Percentiles rank a stretch among this genome's conserved stretches.
Conservation (phyloP, 2,888 invertebrate species). For the Caenorhabditis sp. region DNA sequence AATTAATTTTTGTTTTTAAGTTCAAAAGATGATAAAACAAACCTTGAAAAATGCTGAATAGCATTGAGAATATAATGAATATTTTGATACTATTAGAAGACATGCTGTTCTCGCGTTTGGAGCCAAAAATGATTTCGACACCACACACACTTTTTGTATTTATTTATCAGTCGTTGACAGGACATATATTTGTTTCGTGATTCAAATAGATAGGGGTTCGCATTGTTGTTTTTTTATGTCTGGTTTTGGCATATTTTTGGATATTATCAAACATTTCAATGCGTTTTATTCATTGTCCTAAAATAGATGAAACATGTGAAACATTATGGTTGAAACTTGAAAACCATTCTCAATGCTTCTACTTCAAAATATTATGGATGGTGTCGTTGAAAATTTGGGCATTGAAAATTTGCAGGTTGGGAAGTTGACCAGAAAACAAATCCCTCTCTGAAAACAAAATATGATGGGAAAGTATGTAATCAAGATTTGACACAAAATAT, state of each 20-base stretch:
- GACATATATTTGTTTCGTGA: constrained; percentile 30
- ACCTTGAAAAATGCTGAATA: constrained; percentile 19
- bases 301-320: no score
- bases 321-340: no score
- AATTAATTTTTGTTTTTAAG: no score
- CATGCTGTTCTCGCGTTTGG: neutral
- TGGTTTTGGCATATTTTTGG: constrained; percentile 1
- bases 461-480: no score
- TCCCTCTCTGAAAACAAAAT: no score
- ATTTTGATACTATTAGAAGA: constrained; percentile 2
- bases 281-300: no score
- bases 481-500: no score
- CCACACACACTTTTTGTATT: constrained; percentile 16
- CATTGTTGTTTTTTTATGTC: neutral
- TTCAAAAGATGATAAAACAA: neutral
- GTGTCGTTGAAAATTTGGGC: no score
- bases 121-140: constrained; percentile 9
- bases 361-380: no score
- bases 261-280: neutral
- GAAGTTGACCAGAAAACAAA: no score
- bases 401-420: no score
- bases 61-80: constrained; percentile 11
- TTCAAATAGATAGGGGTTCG: constrained; percentile 23
- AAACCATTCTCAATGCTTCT: no score
- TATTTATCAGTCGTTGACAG: constrained; percentile 41